Evolutionary conservation across 2,888 invertebrate species (phyloP).

Genomic region (Penaeus monodon): DNA sequence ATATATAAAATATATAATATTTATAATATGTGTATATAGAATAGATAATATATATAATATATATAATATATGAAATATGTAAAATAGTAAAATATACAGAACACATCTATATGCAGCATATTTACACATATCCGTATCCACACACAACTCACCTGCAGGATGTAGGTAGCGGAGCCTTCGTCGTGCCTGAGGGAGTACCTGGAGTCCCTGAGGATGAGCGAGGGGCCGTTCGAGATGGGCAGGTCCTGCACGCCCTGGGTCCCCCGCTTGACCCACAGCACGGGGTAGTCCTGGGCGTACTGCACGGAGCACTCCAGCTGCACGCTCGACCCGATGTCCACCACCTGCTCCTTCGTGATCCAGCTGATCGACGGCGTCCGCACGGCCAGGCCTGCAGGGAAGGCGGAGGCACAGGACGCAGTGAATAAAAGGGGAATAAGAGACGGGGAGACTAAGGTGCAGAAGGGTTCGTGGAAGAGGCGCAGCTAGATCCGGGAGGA

Average conservation of each 20-base stretch:
- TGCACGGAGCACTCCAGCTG: constrained; percentile 91
- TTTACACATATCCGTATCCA: neutral
- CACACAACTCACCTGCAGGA: constrained; percentile 71
- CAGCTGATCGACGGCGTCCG: constrained; percentile 73
- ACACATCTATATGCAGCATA: no score
- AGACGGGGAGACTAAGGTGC: neutral
- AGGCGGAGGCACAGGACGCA: neutral
- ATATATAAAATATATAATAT: no score
- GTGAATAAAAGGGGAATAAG: neutral
- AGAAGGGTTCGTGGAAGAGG: neutral
- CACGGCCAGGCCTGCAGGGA: constrained; percentile 73
- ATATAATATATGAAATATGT: no score
- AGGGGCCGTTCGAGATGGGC: constrained; percentile 85
- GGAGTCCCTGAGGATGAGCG: constrained; percentile 86
- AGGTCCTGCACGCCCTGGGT: constrained; percentile 77
- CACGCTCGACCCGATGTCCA: constrained; percentile 90
- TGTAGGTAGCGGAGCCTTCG: constrained; percentile 83
- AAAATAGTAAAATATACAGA: no score
- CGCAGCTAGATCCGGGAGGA: no score
- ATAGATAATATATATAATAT: no score
- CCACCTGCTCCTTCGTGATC: constrained; percentile 91
- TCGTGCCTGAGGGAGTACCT: constrained; percentile 86
- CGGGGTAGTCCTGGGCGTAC: constrained; percentile 88
- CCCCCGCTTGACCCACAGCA: constrained; percentile 84
- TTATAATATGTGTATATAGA: no score